A percentile compares a stretch with the other conserved stretches of the same genome.
Conservation (phyloP, 1,140 invertebrate species). For the Aphaenogaster ashmeadi region DNA sequence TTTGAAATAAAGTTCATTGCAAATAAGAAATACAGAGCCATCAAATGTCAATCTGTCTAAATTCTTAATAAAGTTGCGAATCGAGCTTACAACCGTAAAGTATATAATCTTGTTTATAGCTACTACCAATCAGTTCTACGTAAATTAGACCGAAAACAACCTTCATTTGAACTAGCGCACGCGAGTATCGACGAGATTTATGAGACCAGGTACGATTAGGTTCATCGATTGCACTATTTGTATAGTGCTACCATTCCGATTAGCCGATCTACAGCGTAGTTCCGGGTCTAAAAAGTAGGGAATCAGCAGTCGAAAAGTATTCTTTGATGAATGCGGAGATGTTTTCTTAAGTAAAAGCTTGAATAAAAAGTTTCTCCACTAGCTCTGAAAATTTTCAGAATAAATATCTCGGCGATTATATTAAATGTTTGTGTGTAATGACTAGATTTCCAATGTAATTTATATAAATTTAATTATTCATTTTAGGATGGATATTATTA, state of each 20-base stretch:
- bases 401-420: neutral
- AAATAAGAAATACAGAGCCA: neutral
- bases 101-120: neutral
- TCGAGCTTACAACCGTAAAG: neutral
- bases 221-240: conserved; percentile 32
- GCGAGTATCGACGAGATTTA: conserved; percentile 1
- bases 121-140: neutral
- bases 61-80: conserved; percentile 8
- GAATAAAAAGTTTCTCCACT: neutral
- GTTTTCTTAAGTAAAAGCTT: conserved; percentile 12
- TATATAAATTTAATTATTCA: neutral
- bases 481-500: neutral
- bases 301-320: neutral
- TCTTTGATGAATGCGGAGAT: neutral
- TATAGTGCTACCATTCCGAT: neutral
- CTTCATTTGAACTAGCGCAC: neutral
- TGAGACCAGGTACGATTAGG: conserved; percentile 5
- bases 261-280: neutral
- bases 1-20: neutral
- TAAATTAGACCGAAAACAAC: conserved; percentile 32
- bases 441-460: neutral
- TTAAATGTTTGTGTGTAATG: neutral
- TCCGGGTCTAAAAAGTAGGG: neutral
- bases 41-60: neutral
- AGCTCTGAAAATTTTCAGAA: neutral